Percentiles rank a stretch among this genome's conserved stretches.
Evolutionary conservation across 2,888 invertebrate species (phyloP).

Genomic region (Chironomus tentans): DNA sequence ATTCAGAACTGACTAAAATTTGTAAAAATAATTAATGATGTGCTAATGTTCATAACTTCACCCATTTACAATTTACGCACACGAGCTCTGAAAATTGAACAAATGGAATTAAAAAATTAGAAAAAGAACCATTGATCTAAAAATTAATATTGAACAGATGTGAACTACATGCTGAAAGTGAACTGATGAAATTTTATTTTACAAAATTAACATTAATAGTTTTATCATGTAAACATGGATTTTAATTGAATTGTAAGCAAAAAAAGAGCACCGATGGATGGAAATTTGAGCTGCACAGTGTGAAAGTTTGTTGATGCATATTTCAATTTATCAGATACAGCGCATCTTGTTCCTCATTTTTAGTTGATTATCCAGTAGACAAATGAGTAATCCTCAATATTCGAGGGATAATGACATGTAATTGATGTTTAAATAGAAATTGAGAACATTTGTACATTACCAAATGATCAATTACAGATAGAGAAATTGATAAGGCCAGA

Average conservation of each 20-base stretch:
- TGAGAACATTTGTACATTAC: too few species aligned
- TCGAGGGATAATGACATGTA: too few species aligned
- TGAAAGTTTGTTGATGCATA: too few species aligned
- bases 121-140: background rate
- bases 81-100: too few species aligned
- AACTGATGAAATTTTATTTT: background rate
- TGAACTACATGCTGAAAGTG: background rate
- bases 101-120: too few species aligned
- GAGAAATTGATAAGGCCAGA: background rate
- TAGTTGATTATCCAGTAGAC: too few species aligned
- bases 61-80: background rate
- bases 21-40: constrained; percentile 12
- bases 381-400: too few species aligned
- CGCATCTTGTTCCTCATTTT: too few species aligned
- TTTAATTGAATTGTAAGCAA: background rate
- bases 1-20: background rate
- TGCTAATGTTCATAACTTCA: constrained; percentile 14
- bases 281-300: background rate
- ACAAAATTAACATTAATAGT: background rate
- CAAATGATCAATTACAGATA: too few species aligned
- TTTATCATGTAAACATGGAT: background rate
- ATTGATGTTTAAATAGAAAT: too few species aligned
- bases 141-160: constrained; percentile 16
- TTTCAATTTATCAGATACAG: too few species aligned
- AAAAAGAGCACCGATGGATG: background rate